A percentile compares a stretch with the other conserved stretches of the same genome.
phyloP scores from a whole-genome alignment of 2,888 invertebrate species.

The Calameuta idolon region DNA sequence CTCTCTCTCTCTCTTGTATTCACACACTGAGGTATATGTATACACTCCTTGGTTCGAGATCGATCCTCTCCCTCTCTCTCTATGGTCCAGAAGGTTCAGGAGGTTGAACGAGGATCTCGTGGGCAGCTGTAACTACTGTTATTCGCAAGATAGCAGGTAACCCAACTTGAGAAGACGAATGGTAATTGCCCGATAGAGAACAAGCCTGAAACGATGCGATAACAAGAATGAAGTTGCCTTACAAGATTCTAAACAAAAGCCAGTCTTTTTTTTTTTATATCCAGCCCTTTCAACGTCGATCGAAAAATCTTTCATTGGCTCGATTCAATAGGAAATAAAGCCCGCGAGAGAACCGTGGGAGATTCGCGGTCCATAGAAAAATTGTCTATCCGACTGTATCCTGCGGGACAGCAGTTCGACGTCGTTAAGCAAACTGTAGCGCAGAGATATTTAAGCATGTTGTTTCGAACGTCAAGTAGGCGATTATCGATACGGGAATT shows the following conservation, averaged over 20 bases:
- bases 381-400: neutral
- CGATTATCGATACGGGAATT: neutral
- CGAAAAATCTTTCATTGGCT: neutral
- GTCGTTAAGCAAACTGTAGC: neutral
- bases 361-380: neutral
- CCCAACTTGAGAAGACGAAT: slow-evolving; percentile 1
- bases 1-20: neutral
- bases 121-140: neutral
- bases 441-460: neutral
- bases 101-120: neutral
- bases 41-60: neutral
- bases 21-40: neutral
- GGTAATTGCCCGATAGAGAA: neutral
- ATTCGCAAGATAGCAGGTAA: slow-evolving; percentile 1
- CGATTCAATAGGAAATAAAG: neutral
- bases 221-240: neutral
- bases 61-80: neutral
- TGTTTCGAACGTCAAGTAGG: neutral
- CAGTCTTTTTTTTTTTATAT: neutral
- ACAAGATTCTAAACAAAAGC: neutral
- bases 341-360: neutral
- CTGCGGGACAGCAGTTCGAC: neutral
- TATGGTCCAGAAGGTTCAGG: neutral
- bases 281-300: neutral
- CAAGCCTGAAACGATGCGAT: neutral